A percentile compares a stretch with the other conserved stretches of the same genome.
Evolutionary conservation across 2,797 vertebrate genomes (phyloP).

Genomic region (Lacerta agilis): DNA sequence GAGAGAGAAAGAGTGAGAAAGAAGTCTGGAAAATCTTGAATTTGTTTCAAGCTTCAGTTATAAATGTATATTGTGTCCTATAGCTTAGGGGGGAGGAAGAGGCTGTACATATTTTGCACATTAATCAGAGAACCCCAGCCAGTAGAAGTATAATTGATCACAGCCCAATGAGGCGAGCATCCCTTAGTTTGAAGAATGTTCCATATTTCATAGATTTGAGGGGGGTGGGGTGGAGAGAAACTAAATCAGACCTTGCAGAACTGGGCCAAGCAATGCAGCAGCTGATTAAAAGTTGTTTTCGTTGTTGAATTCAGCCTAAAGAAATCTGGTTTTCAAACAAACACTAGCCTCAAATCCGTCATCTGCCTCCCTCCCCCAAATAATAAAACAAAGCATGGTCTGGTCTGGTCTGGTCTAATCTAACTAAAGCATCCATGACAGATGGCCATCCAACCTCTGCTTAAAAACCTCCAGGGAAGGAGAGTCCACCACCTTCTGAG

Average conservation of each 20-base stretch:
- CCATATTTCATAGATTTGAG: background rate
- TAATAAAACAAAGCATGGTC: background rate
- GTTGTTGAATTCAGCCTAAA: background rate
- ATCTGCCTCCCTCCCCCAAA: background rate
- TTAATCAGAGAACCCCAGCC: conserved; percentile 46
- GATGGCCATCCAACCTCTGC: no score
- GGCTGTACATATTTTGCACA: conserved; percentile 46
- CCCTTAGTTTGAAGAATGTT: background rate
- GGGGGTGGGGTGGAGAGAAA: background rate
- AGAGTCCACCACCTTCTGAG: no score
- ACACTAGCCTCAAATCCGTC: background rate
- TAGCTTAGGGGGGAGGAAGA: conserved; percentile 4
- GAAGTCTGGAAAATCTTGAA: conserved; percentile 52
- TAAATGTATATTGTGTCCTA: conserved; percentile 43
- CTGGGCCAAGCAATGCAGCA: background rate
- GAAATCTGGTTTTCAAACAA: conserved; percentile 9
- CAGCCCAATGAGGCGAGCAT: background rate
- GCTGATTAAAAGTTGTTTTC: conserved; percentile 11
- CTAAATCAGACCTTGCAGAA: background rate
- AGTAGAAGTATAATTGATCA: background rate
- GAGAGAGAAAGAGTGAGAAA: background rate
- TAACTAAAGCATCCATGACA: no score
- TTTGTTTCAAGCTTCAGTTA: conserved; percentile 49
- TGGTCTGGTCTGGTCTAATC: background rate
- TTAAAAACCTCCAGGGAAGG: no score